These are phyloP conservation scores for Caranx melampygus DNA, from an alignment of 2,113 vertebrate species.

Conservation along the genomic window DNA sequence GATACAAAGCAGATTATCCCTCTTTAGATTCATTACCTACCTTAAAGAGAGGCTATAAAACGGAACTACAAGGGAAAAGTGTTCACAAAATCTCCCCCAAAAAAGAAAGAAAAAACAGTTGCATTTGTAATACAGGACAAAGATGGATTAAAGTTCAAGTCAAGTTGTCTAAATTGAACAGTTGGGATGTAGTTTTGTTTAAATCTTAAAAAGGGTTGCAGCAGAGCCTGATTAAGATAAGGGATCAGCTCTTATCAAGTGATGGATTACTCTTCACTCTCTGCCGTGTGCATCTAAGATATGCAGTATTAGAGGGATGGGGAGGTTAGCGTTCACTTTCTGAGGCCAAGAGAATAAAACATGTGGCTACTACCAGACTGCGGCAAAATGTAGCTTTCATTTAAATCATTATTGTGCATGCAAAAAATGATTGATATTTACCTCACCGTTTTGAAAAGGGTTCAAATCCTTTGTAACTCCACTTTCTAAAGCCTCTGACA, in stretches of 20 bases:
- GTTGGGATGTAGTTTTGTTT: slow-evolving; percentile 1
- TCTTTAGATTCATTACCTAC: no score
- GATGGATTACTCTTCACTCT: slow-evolving; percentile 39
- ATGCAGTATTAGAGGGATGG: background rate
- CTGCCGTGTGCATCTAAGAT: background rate
- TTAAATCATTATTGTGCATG: background rate
- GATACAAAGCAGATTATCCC: no score
- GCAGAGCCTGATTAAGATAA: slow-evolving; percentile 22
- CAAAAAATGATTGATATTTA: background rate
- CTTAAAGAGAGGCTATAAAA: no score
- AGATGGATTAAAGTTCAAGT: background rate
- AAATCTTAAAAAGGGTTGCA: slow-evolving; percentile 2
- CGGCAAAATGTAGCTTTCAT: no score
- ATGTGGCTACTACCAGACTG: background rate
- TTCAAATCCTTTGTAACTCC: background rate
- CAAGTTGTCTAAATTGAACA: background rate
- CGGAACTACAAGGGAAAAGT: no score
- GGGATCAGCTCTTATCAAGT: slow-evolving; percentile 4
- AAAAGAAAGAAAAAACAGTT: no score
- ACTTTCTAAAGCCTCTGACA: background rate
- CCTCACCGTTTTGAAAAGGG: background rate
- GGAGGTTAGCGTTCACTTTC: background rate
- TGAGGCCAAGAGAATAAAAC: background rate
- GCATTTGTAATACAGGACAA: background rate
- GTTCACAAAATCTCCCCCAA: no score